These are phyloP conservation scores for Leptinotarsa lineolata DNA, from an alignment of 1,140 invertebrate species.

Conservation along the genomic window DNA sequence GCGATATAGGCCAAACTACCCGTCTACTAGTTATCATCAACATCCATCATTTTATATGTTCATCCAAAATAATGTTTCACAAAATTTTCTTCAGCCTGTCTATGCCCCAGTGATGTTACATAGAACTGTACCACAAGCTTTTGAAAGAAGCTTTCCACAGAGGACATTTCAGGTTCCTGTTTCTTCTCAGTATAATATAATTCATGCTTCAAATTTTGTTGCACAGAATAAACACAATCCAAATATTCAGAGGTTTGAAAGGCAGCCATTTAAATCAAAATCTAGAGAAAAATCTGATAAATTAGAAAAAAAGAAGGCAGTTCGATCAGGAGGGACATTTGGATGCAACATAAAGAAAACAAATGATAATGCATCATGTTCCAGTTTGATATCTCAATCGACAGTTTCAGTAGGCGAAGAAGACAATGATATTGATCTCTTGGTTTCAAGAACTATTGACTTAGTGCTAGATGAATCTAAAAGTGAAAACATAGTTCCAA, in stretches of 20 bases:
- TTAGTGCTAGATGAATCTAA: slow-evolving; percentile 30
- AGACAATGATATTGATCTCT: slow-evolving; percentile 21
- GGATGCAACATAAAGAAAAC: background rate
- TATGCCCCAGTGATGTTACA: slow-evolving; percentile 6
- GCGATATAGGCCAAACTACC: slow-evolving; percentile 16
- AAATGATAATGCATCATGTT: slow-evolving; percentile 2
- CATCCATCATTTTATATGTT: slow-evolving; percentile 25
- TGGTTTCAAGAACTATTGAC: slow-evolving; percentile 23
- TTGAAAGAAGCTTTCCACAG: slow-evolving; percentile 14
- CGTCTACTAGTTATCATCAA: slow-evolving; percentile 21
- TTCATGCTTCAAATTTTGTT: slow-evolving; percentile 17
- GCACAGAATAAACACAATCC: background rate
- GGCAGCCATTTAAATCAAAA: slow-evolving; percentile 13
- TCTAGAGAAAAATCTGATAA: background rate
- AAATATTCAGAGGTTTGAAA: slow-evolving; percentile 9
- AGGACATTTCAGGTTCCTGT: slow-evolving; percentile 14
- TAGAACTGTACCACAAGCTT: slow-evolving; percentile 8
- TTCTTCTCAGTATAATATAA: slow-evolving; percentile 10
- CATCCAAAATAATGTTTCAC: slow-evolving; percentile 23
- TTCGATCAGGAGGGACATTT: background rate
- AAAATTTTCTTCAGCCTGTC: slow-evolving; percentile 10
- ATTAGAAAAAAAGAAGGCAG: background rate
- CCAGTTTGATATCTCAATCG: background rate
- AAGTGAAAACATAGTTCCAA: slow-evolving; percentile 35
- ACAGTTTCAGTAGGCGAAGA: background rate